Base-by-base conservation (phyloP, 2,888 invertebrate genomes). In the Lamellibrachia columna region DNA sequence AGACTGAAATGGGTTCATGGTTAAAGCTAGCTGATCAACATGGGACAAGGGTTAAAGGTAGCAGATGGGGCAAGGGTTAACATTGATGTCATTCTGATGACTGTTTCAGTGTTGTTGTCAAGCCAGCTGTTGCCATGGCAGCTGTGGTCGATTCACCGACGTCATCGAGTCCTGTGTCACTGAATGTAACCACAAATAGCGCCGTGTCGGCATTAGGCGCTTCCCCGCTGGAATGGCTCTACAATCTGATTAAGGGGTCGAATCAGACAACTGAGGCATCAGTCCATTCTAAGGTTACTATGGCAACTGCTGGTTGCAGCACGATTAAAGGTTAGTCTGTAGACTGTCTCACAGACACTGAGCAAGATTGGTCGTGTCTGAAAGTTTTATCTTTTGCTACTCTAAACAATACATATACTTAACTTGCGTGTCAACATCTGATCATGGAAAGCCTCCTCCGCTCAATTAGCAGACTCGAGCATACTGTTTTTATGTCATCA, bases 191-290 rank as follows among this genome's bases (percentile, higher is more conserved):
- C 15, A 75, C 75, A 11, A 75, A 75, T 75, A n/a, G 75, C 15
- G 53, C 90, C 40, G 91, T 40, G 40, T 91, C 75, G 6, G 15
- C 75, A 75, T 3, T 75, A 75, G 75, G 75, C 92, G 93, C 95
- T 53, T 95, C 96, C 93, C 97, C 97, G 95, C 97, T 97, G 96
- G 97, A 97, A 94, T 95, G 97, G 60, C 95, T 98, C 94, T 98
- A 98, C 96, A 98, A 98, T 94, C 97, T 98, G 93, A 97, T 98
- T 94, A 98, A 98, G 96, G 75, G 75, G 75, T 22, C 75, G 1
- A 75, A 75, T n/a, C 75, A 75, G 75, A 75, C 75, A 22, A n/a
- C 75, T 6, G 75, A 75, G 22, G 75, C 75, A 22, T 75, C 75
- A 22, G 75, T 75, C 75, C 75, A 75, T 75, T 75, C 75, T n/a